phyloP scores from a whole-genome alignment of 2,113 vertebrate species.

The Harpagus bidentatus region DNA sequence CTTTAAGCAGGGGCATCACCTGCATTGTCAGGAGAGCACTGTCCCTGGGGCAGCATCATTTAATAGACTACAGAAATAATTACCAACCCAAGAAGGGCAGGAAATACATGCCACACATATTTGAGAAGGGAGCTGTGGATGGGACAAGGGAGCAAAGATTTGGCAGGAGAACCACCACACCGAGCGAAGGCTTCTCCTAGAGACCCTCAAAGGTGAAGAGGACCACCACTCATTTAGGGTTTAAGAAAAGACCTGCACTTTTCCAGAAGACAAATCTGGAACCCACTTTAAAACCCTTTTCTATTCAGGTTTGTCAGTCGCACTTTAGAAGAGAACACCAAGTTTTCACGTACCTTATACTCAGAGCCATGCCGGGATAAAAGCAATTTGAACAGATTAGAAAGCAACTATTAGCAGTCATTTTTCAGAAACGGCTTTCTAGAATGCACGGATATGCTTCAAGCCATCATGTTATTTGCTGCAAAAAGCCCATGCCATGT shows the following conservation, averaged over 20 bases:
- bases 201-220: neutral
- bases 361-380: neutral
- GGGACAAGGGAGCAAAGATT: neutral
- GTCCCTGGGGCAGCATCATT: neutral
- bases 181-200: neutral
- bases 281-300: neutral
- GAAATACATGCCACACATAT: neutral
- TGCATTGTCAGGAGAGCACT: neutral
- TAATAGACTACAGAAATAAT: neutral
- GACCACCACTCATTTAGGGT: neutral
- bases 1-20: neutral
- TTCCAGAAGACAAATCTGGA: neutral
- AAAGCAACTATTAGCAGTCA: neutral
- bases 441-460: neutral
- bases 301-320: neutral
- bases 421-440: neutral
- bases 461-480: neutral
- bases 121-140: neutral
- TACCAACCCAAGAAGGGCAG: neutral
- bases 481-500: neutral
- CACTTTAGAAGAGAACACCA: neutral
- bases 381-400: neutral
- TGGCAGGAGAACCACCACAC: neutral
- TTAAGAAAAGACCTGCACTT: neutral
- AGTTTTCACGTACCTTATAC: neutral